Base-by-base conservation (phyloP, 92 coral and sea anemone species). In the Paramuricea clavata region DNA sequence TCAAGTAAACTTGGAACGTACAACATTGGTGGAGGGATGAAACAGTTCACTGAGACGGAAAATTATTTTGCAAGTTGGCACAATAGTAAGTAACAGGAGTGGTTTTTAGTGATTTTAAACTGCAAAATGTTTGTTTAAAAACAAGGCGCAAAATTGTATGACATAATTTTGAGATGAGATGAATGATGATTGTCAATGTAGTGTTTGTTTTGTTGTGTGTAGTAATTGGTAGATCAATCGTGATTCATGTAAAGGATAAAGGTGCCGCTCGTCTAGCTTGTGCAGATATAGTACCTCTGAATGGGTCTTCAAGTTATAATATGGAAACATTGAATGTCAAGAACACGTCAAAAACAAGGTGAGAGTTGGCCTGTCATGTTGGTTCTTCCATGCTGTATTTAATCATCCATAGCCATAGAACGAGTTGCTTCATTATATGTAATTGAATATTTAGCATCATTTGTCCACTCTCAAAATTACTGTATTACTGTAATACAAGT, bases 201-300 rank as follows among this genome's bases (percentile, higher is more conserved):
- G n/a, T n/a, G n/a, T n/a, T n/a, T 28, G 72, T 65, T 13, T 27
- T 65, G 10, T 65, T 65, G 0, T 31, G 36, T 33, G 26, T 57
- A 96, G 99, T 96, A 57, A 83, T 93, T 34, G 96, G 97, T 16
- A 92, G 97, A 19, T 94, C 98, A 22, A 54, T 96, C 17, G 92
- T 93, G 0, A 89, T 96, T 19, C 98, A 94, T 39, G 82, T 76
- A 39, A 82, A 89, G 34, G 64, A 90, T 39, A 90, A 84, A 10
- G 97, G 94, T 0, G 75, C 89, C 8, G 75, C 86, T 27, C 95
- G 98, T 8, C 67, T 94, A 23, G 98, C 97, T 22, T 96, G 99
- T 81, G 93, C 93, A 7, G 90, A 93, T n/a, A 87, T 94, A 61
- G 28, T 74, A 28, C 97, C 95, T 35, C 54, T 35, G 21, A n/a